Conservation (phyloP, 2,113 vertebrate genomes). For the Triplophysa siluroides region DNA sequence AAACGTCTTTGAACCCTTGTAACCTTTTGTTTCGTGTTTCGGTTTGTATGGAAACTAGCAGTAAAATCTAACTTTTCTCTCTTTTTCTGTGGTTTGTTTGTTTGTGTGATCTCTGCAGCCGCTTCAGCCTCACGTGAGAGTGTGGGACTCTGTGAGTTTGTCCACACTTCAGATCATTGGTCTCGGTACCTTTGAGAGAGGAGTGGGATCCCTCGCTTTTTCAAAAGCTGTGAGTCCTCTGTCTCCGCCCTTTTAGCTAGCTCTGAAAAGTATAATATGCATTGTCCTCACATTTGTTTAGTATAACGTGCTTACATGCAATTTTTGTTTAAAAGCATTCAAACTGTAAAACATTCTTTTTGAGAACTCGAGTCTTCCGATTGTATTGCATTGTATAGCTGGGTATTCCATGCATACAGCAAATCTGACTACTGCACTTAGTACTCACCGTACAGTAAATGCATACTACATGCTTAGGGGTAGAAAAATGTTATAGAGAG, state of each 20-base stretch:
- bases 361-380: too few relatives aligned
- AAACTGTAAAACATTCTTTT: too few relatives aligned
- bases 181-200: constrained; percentile 92
- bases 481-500: too few relatives aligned
- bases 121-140: constrained; percentile 90
- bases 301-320: too few relatives aligned
- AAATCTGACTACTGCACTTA: too few relatives aligned
- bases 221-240: constrained; percentile 90
- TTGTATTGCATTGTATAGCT: too few relatives aligned
- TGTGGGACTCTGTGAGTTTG: constrained; percentile 96
- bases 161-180: constrained; percentile 87
- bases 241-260: not conserved
- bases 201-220: constrained; percentile 92
- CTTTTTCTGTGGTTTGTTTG: not conserved
- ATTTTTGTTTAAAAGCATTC: too few relatives aligned
- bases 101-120: constrained; percentile 68
- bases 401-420: too few relatives aligned
- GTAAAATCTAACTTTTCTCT: not conserved
- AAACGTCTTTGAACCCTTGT: too few relatives aligned
- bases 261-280: not conserved
- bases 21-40: too few relatives aligned
- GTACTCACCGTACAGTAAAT: not conserved
- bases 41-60: too few relatives aligned
- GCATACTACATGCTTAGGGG: not conserved
- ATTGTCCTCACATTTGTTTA: too few relatives aligned